phyloP scores from a whole-genome alignment of 2,113 vertebrate species.

The Phaetusa simplex region DNA sequence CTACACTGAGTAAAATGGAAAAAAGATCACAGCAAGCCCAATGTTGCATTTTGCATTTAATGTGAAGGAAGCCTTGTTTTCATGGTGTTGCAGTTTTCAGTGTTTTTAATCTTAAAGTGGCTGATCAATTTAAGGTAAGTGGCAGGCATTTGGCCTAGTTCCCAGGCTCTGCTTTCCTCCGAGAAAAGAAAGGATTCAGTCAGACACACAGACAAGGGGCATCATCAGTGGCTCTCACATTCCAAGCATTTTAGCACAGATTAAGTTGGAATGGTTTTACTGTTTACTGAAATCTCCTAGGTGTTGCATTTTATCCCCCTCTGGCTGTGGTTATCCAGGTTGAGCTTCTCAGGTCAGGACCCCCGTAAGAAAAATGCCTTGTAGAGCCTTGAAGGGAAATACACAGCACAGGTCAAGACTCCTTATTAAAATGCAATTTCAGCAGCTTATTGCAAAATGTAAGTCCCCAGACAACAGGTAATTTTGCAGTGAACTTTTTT shows the following conservation, averaged over 20 bases:
- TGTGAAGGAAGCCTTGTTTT: slow-evolving; percentile 79
- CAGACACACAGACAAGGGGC: slow-evolving; percentile 78
- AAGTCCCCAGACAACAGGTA: slow-evolving; percentile 67
- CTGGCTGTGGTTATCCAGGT: slow-evolving; percentile 67
- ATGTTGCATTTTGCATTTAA: slow-evolving; percentile 71
- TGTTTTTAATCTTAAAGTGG: slow-evolving; percentile 77
- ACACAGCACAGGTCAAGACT: slow-evolving; percentile 61
- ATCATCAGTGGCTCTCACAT: slow-evolving; percentile 77
- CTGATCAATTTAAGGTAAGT: slow-evolving; percentile 82
- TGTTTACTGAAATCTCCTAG: slow-evolving; percentile 81
- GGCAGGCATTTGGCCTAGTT: slow-evolving; percentile 78
- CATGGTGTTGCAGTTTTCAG: slow-evolving; percentile 65
- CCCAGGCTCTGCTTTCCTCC: slow-evolving; percentile 76
- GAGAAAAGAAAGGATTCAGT: slow-evolving; percentile 78
- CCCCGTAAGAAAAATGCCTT: slow-evolving; percentile 59
- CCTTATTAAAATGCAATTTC: slow-evolving; percentile 67
- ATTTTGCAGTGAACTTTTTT: slow-evolving; percentile 64
- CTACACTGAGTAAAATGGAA: slow-evolving; percentile 67
- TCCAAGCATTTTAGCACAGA: slow-evolving; percentile 81
- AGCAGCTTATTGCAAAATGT: slow-evolving; percentile 56
- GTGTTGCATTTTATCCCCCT: slow-evolving; percentile 76
- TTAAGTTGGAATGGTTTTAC: slow-evolving; percentile 80
- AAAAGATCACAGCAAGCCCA: slow-evolving; percentile 74
- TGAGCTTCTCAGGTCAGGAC: slow-evolving; percentile 72
- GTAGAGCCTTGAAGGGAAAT: slow-evolving; percentile 43